phyloP scores from a whole-genome alignment of 2,797 vertebrate genomes.

The Muscicapa striata region DNA sequence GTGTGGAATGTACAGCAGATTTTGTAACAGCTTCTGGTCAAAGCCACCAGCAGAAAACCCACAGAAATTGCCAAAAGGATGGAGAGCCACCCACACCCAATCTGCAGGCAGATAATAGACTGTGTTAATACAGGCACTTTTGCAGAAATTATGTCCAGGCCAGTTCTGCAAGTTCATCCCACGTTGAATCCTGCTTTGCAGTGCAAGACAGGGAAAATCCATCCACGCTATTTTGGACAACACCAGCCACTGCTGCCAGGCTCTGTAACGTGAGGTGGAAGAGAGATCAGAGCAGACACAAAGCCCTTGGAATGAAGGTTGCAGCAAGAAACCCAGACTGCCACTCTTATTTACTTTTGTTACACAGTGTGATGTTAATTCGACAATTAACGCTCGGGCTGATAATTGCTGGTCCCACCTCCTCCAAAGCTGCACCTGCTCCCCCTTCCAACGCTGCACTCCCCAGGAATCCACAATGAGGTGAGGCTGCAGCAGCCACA shows the following conservation, averaged over 20 bases:
- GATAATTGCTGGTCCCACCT: constrained; percentile 32
- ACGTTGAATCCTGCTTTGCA: neutral
- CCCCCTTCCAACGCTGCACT: neutral
- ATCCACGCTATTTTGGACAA: neutral
- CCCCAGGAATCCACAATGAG: neutral
- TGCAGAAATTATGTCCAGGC: neutral
- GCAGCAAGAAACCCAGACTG: neutral
- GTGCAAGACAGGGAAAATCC: neutral
- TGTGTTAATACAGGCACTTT: neutral
- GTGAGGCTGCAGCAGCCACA: neutral
- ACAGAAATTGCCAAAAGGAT: neutral
- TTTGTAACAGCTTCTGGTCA: neutral
- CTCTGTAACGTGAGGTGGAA: neutral
- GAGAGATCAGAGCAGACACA: neutral
- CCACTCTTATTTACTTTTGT: neutral
- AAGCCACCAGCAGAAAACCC: neutral
- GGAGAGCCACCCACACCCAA: neutral
- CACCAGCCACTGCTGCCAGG: neutral
- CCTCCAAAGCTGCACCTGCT: constrained; percentile 51
- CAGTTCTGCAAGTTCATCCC: neutral
- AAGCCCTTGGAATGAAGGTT: neutral
- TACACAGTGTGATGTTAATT: constrained; percentile 28
- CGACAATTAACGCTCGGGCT: neutral
- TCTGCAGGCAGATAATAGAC: neutral
- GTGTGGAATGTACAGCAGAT: neutral